These are phyloP conservation scores for Eucera pruinosa DNA, from an alignment of 2,888 invertebrate genomes.

Conservation along the genomic window DNA sequence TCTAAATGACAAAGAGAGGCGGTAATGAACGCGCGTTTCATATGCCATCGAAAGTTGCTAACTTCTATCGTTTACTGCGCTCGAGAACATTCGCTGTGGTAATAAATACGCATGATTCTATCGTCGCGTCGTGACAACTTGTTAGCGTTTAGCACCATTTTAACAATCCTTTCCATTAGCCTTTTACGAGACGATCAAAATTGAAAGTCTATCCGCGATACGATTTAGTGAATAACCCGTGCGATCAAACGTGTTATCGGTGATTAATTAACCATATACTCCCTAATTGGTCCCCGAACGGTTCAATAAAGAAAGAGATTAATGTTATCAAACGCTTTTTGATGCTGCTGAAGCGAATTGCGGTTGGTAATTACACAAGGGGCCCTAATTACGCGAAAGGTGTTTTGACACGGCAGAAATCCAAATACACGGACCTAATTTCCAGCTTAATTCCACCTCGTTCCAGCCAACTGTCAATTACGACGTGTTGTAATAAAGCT, in stretches of 20 bases:
- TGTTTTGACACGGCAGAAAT: slow-evolving; percentile 39
- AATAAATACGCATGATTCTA: slow-evolving; percentile 12
- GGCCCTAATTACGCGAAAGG: slow-evolving; percentile 40
- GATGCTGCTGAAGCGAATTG: not conserved
- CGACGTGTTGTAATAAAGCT: slow-evolving; percentile 33
- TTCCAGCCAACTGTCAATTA: slow-evolving; percentile 38
- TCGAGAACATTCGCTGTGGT: slow-evolving; percentile 5
- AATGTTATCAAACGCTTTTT: slow-evolving; percentile 19
- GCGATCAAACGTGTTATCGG: not conserved
- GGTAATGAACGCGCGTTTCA: slow-evolving; percentile 50
- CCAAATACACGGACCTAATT: slow-evolving; percentile 33
- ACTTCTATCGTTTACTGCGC: slow-evolving; percentile 18
- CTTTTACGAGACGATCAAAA: not conserved
- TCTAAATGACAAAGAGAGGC: slow-evolving; percentile 31
- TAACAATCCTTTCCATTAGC: not conserved
- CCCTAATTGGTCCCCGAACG: not conserved
- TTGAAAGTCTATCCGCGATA: not conserved
- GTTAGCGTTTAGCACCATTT: not conserved
- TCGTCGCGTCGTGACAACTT: not conserved
- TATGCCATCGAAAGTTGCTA: slow-evolving; percentile 54
- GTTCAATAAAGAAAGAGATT: not conserved
- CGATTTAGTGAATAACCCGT: not conserved
- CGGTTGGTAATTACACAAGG: slow-evolving; percentile 30
- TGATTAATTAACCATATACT: slow-evolving; percentile 2
- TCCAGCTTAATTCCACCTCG: slow-evolving; percentile 24